These are phyloP conservation scores for Botia kubotai DNA, from an alignment of 2,797 vertebrate genomes.

Conservation along the genomic window DNA sequence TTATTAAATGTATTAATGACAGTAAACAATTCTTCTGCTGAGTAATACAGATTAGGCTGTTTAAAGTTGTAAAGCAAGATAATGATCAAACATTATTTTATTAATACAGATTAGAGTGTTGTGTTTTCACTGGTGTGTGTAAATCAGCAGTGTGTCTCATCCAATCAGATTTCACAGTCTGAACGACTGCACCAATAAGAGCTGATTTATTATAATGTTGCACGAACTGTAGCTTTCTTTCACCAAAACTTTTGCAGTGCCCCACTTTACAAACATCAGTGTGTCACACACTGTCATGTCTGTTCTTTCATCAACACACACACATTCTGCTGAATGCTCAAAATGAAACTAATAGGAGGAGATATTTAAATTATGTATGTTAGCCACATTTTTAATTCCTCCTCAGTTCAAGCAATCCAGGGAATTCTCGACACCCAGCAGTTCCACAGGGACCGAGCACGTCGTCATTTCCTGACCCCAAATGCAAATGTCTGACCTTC, in stretches of 20 bases:
- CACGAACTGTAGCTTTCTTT: conserved; percentile 33
- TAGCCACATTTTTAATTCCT: conserved; percentile 56
- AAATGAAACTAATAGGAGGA: conserved; percentile 39
- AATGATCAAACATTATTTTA: neutral
- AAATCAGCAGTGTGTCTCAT: neutral
- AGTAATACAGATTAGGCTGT: neutral
- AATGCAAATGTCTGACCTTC: conserved; percentile 80
- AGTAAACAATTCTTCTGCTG: neutral
- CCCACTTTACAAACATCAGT: conserved; percentile 47
- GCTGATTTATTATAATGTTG: neutral
- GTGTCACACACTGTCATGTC: conserved; percentile 21
- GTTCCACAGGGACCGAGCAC: conserved; percentile 30
- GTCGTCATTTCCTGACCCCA: conserved; percentile 66
- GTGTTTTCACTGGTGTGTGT: neutral
- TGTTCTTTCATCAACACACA: neutral
- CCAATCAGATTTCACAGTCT: neutral
- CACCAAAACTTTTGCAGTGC: conserved; percentile 17
- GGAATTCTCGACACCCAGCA: conserved; percentile 26
- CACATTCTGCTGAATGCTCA: conserved; percentile 33
- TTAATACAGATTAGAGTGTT: neutral
- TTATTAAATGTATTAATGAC: neutral
- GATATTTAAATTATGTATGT: conserved; percentile 58
- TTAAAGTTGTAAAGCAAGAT: neutral
- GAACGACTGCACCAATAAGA: neutral
- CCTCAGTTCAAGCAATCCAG: conserved; percentile 39